Percentiles rank a stretch among this genome's conserved stretches.
These are phyloP conservation scores for Vanessa atalanta DNA, from an alignment of 1,140 invertebrate genomes.

Conservation along the genomic window DNA sequence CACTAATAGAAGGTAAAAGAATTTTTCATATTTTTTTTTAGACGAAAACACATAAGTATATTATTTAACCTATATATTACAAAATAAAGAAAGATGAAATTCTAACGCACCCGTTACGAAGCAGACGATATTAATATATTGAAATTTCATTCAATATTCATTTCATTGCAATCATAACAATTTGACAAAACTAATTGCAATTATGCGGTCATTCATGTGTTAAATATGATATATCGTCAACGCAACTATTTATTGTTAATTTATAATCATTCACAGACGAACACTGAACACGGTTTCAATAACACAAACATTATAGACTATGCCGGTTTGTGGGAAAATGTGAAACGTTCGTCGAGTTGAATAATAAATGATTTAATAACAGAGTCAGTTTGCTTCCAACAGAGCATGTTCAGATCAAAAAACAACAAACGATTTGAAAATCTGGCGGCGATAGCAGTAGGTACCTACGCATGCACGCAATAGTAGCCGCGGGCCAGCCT, in stretches of 20 bases:
- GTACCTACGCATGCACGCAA: constrained; percentile 45
- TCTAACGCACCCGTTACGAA: no score
- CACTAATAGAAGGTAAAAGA: no score
- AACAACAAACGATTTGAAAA: constrained; percentile 76
- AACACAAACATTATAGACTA: constrained; percentile 36
- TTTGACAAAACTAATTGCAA: constrained; percentile 33
- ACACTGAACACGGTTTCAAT: constrained; percentile 21
- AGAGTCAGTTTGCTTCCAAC: constrained; percentile 70
- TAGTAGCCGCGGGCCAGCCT: constrained; percentile 40
- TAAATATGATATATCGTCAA: constrained; percentile 29
- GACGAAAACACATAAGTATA: neutral
- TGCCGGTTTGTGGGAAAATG: constrained; percentile 69
- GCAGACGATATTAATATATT: neutral
- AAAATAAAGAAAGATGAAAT: no score
- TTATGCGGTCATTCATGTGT: constrained; percentile 17
- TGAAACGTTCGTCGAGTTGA: constrained; percentile 75
- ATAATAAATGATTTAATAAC: constrained; percentile 81
- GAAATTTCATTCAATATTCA: neutral
- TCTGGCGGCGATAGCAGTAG: constrained; percentile 58
- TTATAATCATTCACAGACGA: constrained; percentile 29
- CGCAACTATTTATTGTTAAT: constrained; percentile 35
- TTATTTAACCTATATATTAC: no score
- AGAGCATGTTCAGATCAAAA: constrained; percentile 68
- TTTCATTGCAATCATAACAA: constrained; percentile 15
- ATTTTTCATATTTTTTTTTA: neutral